Conservation (phyloP, 2,113 vertebrate genomes). For the Leptobrachium ailaonicum region DNA sequence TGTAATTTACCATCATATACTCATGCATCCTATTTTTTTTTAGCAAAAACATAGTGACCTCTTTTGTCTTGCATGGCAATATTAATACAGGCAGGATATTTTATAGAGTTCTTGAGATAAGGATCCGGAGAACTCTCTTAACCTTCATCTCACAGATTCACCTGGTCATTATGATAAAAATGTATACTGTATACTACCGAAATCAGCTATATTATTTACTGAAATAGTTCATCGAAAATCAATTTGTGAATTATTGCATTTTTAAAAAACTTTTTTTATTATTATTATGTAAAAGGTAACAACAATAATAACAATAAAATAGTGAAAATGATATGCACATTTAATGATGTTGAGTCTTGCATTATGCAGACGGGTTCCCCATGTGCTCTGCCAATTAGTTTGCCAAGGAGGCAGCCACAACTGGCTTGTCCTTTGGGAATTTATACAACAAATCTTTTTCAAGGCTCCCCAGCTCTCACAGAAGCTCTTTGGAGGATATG, state of each 20-base stretch:
- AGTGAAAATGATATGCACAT: slow-evolving; percentile 46
- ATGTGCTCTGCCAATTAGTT: slow-evolving; percentile 36
- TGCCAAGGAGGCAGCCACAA: slow-evolving; percentile 16
- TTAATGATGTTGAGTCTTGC: slow-evolving; percentile 46
- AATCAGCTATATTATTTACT: slow-evolving; percentile 13
- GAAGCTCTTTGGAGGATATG: slow-evolving; percentile 14
- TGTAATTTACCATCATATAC: too few species aligned
- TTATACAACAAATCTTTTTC: slow-evolving; percentile 21
- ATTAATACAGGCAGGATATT: too few species aligned
- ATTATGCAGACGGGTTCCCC: not conserved
- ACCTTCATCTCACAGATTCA: too few species aligned
- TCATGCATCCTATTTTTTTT: too few species aligned
- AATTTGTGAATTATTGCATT: not conserved
- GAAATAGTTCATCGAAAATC: not conserved
- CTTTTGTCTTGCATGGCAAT: too few species aligned
- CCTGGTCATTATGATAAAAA: not conserved
- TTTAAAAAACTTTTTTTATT: not conserved
- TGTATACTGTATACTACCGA: not conserved
- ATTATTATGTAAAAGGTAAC: not conserved
- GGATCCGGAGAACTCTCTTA: too few species aligned
- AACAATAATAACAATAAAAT: slow-evolving; percentile 20
- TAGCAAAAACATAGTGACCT: too few species aligned
- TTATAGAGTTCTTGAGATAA: too few species aligned
- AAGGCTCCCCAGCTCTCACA: slow-evolving; percentile 13
- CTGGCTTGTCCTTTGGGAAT: not conserved